A percentile compares a stretch with the other conserved stretches of the same genome.
These are phyloP conservation scores for Peromyscus nudipes DNA, from an alignment of 2,797 vertebrate species.

Conservation along the genomic window DNA sequence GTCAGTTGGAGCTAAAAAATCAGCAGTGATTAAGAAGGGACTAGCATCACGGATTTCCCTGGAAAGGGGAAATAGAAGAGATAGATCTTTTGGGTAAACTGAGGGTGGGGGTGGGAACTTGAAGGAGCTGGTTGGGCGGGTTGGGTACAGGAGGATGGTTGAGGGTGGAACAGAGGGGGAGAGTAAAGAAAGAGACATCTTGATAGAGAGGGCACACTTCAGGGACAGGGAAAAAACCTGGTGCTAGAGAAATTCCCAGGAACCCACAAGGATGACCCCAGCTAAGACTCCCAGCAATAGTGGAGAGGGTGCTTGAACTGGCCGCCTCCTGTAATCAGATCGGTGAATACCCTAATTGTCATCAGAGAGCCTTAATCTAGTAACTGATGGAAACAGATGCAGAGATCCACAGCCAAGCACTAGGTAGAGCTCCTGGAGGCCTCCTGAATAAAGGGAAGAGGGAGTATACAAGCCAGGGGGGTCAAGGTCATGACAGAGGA, in stretches of 20 bases:
- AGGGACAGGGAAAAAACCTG: background rate
- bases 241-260: background rate
- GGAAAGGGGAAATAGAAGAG: background rate
- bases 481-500: no score
- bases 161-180: background rate
- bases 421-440: background rate
- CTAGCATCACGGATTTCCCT: background rate
- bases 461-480: background rate
- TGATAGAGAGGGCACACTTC: background rate
- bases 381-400: background rate
- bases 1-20: background rate
- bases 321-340: background rate
- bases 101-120: background rate
- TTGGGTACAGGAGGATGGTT: background rate
- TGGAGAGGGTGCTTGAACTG: background rate
- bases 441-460: background rate
- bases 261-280: background rate
- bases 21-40: background rate
- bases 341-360: background rate
- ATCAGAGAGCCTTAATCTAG: background rate
- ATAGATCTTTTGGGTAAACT: background rate
- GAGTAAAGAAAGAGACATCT: background rate
- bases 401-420: background rate
- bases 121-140: background rate
- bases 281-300: background rate